Evolutionary conservation across 2,888 invertebrate genomes (phyloP).

Genomic region (Amiota minor): DNA sequence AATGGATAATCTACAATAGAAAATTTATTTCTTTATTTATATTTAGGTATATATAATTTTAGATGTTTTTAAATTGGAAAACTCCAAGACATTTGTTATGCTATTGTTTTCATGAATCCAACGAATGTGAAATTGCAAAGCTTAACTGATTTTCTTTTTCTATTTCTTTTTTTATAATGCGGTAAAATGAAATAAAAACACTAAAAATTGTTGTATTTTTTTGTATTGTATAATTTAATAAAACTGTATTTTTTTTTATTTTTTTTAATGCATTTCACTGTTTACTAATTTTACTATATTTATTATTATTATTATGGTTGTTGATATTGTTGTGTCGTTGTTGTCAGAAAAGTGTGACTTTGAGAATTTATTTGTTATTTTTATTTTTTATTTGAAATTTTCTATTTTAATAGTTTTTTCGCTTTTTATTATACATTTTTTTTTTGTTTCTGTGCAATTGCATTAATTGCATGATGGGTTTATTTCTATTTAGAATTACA

Average conservation of each 20-base stretch:
- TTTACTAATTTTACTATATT: constrained; percentile 1
- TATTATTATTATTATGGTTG: not conserved
- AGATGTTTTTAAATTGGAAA: too few relatives aligned
- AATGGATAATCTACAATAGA: too few relatives aligned
- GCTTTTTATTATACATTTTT: too few relatives aligned
- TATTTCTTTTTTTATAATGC: not conserved
- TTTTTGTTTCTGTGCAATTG: constrained; percentile 24
- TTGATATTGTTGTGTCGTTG: too few relatives aligned
- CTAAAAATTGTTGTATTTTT: too few relatives aligned
- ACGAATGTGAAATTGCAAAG: not conserved
- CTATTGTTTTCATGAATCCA: too few relatives aligned
- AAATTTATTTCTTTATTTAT: too few relatives aligned
- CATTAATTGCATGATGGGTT: constrained; percentile 9
- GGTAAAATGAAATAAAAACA: too few relatives aligned
- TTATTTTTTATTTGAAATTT: constrained; percentile 4
- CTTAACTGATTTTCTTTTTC: not conserved
- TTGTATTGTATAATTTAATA: too few relatives aligned
- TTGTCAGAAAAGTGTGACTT: too few relatives aligned
- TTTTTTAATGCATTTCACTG: not conserved
- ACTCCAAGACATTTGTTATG: too few relatives aligned
- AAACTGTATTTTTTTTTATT: not conserved
- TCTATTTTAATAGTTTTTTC: not conserved
- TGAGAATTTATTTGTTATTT: not conserved
- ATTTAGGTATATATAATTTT: too few relatives aligned
- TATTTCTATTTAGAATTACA: constrained; percentile 1